Base-by-base conservation (phyloP, 2,888 invertebrate species). In the Thereva unica region DNA sequence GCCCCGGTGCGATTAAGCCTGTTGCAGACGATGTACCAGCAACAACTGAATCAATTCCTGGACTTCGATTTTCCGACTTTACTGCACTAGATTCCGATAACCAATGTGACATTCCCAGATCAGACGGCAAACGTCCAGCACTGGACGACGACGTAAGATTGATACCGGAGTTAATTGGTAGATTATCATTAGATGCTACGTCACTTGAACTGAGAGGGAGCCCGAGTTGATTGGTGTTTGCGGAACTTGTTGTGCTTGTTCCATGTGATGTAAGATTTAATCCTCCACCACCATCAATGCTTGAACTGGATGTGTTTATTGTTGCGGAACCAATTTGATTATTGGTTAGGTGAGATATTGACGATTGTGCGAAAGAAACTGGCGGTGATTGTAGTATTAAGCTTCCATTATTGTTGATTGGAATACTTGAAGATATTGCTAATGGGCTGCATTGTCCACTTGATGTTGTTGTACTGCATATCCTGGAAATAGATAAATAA, bases 1-100 rank as follows among this genome's bases (percentile, higher is more conserved):
- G 49, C 9, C 56, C 57, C 9, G 56, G 10, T 10, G 52, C 66
- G n/a, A 66, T 41, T 41, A 66, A 42, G 37, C 42, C 44, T 44
- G 53, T 10, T 12, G 66, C 23, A 7, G 64, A 37, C 59, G 63
- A 40, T 42, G 57, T 66, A 50, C 64, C 49, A 44, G 54, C 82
- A 79, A 82, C 82, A 78, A 83, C 83, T 70, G 82, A 80, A 72
- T 85, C 87, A 73, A 85, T 84, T 75, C 87, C 83, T 72, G 89
- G 89, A 81, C 88, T 89, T 74, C 89, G 87, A 73, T 88, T 87
- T 81, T 90, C 90, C 74, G 87, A 87, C 82, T 90, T 90, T 71
- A 90, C 89, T 53, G 74, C 68, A 67, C 72, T 74, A 64, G 73
- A 71, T 45, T 80, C 74, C 44, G 70, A 66, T 57, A 81, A 69